These are phyloP conservation scores for Mionectes macconnelli DNA, from an alignment of 2,113 vertebrate genomes.

Conservation along the genomic window DNA sequence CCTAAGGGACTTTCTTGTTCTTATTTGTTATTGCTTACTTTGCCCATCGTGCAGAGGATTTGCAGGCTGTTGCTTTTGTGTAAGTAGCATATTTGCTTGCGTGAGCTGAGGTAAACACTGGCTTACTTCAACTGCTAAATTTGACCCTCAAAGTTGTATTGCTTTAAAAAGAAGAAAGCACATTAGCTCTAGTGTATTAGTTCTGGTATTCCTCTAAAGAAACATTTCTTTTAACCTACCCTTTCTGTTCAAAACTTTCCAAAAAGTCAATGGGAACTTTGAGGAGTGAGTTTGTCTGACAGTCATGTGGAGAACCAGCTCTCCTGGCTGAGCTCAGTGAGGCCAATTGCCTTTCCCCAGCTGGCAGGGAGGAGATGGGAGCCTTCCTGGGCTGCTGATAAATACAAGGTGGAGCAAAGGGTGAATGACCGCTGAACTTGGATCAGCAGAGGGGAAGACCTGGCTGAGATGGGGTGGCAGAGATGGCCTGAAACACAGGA, in stretches of 20 bases:
- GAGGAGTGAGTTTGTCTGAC: not conserved
- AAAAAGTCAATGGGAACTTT: not conserved
- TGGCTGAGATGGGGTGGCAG: not conserved
- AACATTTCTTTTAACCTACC: not conserved
- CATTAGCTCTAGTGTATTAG: not conserved
- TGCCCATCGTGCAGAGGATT: not conserved
- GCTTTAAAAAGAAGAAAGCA: not conserved
- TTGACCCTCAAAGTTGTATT: not conserved
- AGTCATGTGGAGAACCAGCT: not conserved
- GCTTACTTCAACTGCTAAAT: not conserved
- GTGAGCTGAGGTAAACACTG: not conserved
- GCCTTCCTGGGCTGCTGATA: not conserved
- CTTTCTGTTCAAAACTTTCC: not conserved
- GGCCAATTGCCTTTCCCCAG: not conserved
- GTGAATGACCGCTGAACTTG: not conserved
- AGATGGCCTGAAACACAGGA: not conserved
- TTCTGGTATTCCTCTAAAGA: not conserved
- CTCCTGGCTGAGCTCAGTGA: not conserved
- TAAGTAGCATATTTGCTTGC: not conserved
- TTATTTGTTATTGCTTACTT: not conserved
- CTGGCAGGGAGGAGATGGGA: not conserved
- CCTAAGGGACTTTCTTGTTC: not conserved
- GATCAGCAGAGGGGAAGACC: not conserved
- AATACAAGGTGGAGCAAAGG: accelerated
- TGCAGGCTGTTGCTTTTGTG: not conserved